Percentiles rank a stretch among this genome's conserved stretches.
These are phyloP conservation scores for Oryzias sinensis DNA, from an alignment of 2,797 vertebrate species.

Conservation along the genomic window DNA sequence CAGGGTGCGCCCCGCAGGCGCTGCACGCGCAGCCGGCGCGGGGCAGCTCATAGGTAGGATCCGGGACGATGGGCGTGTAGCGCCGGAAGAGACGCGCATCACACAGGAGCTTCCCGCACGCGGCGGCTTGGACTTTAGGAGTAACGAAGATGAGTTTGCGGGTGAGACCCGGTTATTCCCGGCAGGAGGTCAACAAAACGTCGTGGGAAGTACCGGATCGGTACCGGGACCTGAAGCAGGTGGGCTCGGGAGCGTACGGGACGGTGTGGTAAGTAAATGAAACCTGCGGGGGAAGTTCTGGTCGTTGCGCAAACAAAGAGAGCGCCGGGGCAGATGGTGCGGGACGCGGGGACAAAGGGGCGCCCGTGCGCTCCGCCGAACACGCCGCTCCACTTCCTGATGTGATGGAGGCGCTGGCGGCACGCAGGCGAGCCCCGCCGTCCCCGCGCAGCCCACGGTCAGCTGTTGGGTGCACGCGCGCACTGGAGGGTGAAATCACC, in stretches of 20 bases:
- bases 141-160: slow-evolving; percentile 76
- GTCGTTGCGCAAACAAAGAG: slow-evolving; percentile 31
- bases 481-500: neutral
- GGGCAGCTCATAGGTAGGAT: slow-evolving; percentile 54
- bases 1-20: slow-evolving; percentile 59
- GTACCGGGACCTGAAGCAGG: slow-evolving; percentile 87
- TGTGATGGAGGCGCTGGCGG: slow-evolving; percentile 43
- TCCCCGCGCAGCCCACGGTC: too few relatives aligned
- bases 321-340: slow-evolving; percentile 48
- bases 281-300: neutral
- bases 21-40: slow-evolving; percentile 43
- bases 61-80: slow-evolving; percentile 63
- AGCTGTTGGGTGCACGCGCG: too few relatives aligned
- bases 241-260: slow-evolving; percentile 94
- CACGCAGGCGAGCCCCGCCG: too few relatives aligned
- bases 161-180: slow-evolving; percentile 80
- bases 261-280: slow-evolving; percentile 88
- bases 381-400: slow-evolving; percentile 63
- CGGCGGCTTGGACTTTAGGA: neutral
- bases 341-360: neutral
- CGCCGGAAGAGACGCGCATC: slow-evolving; percentile 32
- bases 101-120: neutral
- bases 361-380: slow-evolving; percentile 14
- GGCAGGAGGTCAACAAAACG: slow-evolving; percentile 90
- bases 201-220: slow-evolving; percentile 89